phyloP scores from a whole-genome alignment of 2,797 vertebrate genomes.

The Muscicapa striata region DNA sequence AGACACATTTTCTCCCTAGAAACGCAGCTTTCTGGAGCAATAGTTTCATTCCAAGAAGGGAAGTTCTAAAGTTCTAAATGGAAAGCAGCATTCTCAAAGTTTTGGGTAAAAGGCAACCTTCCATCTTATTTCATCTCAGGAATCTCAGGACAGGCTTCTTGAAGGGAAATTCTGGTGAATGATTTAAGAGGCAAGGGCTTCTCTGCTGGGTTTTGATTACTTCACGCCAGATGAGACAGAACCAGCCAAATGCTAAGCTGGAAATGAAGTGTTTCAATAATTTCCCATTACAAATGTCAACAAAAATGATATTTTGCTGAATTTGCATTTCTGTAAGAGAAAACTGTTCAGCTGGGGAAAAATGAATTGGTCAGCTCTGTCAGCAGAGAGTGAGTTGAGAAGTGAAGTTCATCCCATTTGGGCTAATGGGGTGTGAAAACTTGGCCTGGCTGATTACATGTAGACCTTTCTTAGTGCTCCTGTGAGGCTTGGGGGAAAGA shows the following conservation, averaged over 20 bases:
- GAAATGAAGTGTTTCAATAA: constrained; percentile 60
- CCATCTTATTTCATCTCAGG: background rate
- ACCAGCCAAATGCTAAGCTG: constrained; percentile 30
- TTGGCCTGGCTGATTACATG: background rate
- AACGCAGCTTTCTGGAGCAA: background rate
- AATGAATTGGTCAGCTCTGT: constrained; percentile 10
- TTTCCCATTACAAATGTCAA: constrained; percentile 43
- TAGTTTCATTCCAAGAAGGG: background rate
- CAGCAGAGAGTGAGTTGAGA: background rate
- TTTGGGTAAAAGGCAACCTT: background rate
- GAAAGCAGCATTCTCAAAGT: background rate
- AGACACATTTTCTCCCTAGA: background rate
- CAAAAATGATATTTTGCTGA: constrained; percentile 40
- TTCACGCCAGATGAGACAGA: constrained; percentile 18
- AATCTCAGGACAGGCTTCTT: background rate
- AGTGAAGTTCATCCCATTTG: constrained; percentile 37
- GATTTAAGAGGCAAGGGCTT: background rate
- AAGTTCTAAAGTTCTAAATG: background rate
- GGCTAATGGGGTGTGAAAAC: constrained; percentile 57
- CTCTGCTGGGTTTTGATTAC: constrained; percentile 22
- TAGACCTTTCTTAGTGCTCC: constrained; percentile 19
- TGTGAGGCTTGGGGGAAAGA: background rate
- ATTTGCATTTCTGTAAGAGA: constrained; percentile 1
- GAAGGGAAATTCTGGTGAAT: background rate
- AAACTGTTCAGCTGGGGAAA: constrained; percentile 35